Evolutionary conservation across 2,113 vertebrate species (phyloP), one percentile per base, ranked within the genome.

Genomic region (Apteryx mantelli): DNA sequence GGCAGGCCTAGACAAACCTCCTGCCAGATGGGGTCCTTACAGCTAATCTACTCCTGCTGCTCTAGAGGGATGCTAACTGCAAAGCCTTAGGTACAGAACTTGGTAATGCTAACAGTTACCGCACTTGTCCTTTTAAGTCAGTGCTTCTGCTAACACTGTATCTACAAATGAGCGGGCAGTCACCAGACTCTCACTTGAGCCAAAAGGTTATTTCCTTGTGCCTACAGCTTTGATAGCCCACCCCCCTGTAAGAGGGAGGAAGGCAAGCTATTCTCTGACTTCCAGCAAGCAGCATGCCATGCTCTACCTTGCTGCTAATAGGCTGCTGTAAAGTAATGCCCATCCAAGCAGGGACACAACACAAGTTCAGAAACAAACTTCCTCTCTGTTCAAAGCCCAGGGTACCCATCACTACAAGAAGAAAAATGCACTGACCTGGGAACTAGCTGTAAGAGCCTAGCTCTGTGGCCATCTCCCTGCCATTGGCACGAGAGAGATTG

Each of bases 181-280:
- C 76, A 91, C 55, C 40, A 91, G 81, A 30, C 26, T 75, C 76
- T 71, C 82, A 18, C 78, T 53, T 61, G 24, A 95, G 38, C 48
- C 89, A 94, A 96, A 95, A 95, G 13, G 91, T 65, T 81, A 69
- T 5, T 0, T 65, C 63, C 60, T 82, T 50, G 24, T 78, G 76
- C 91, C 78, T 92, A 93, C 21, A 92, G 50, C 30, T 80, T 46
- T 40, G 84, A 83, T 58, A 89, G 93, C 36, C 55, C 82, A 86
- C 55, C 86, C 12, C 13, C 82, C 70, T 36, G 56, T 2, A 4
- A 36, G 22, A 56, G 16, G n/a, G 36, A 86, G 22, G 50, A 76
- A 77, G 11, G 42, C 77, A 92, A 92, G 70, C 65, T 69, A 53
- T 32, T 25, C 46, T 79, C 42, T 53, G 56, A 81, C 44, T 87